These are phyloP conservation scores for Thalassarche chlororhynchos DNA, from an alignment of 2,113 vertebrate genomes.

Conservation along the genomic window DNA sequence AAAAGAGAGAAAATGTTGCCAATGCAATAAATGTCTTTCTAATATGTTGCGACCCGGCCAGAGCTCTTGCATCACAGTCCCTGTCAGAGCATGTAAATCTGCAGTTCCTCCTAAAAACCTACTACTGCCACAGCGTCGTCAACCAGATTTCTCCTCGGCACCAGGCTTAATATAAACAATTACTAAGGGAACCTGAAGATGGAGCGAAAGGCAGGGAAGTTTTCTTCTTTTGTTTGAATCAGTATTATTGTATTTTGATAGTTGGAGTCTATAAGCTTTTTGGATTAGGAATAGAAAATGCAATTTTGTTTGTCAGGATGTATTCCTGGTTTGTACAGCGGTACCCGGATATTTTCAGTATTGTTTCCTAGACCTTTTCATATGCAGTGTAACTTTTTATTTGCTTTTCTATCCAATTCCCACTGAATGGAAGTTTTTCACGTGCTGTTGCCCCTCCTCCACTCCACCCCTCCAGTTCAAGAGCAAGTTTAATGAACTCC, in stretches of 20 bases:
- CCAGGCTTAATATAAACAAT: neutral
- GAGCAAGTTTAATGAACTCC: conserved; percentile 1
- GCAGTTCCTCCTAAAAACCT: neutral
- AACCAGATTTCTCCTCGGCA: neutral
- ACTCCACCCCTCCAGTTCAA: neutral
- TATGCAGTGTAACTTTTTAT: neutral
- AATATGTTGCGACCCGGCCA: neutral
- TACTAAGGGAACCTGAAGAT: neutral
- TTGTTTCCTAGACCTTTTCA: neutral
- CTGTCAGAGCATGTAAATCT: neutral
- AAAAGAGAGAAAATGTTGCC: neutral
- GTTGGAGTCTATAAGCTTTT: neutral
- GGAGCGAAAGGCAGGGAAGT: neutral
- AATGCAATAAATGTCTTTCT: conserved; percentile 30
- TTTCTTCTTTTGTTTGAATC: neutral
- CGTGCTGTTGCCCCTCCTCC: neutral
- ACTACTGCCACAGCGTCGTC: neutral
- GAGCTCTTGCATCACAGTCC: conserved; percentile 27
- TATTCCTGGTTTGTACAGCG: neutral
- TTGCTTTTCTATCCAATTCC: neutral
- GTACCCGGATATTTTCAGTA: neutral
- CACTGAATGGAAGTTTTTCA: neutral
- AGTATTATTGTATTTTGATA: neutral
- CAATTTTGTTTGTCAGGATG: neutral
- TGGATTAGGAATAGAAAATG: neutral